These are phyloP conservation scores for Eristalis pertinax DNA, from an alignment of 2,888 invertebrate genomes.

Conservation along the genomic window DNA sequence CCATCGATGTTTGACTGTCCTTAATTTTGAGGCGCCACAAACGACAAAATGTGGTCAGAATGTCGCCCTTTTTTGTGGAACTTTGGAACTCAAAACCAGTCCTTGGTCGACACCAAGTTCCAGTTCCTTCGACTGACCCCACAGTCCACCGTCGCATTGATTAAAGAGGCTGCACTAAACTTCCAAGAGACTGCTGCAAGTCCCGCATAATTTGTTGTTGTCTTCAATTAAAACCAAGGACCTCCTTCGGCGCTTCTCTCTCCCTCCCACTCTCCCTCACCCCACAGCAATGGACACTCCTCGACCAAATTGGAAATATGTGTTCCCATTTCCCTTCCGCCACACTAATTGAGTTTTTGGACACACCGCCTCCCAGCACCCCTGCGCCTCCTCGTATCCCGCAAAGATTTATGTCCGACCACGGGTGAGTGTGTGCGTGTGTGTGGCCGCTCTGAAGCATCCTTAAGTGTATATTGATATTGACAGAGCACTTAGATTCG, in stretches of 20 bases:
- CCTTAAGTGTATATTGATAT: slow-evolving; percentile 66
- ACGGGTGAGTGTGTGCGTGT: background rate
- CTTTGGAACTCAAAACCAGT: too few relatives aligned
- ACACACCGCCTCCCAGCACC: background rate
- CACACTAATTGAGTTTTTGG: slow-evolving; percentile 62
- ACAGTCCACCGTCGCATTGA: slow-evolving; percentile 8
- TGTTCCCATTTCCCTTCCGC: slow-evolving; percentile 24
- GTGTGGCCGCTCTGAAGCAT: slow-evolving; percentile 14
- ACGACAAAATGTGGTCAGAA: too few relatives aligned
- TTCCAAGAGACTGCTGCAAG: slow-evolving; percentile 1
- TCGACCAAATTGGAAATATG: slow-evolving; percentile 45
- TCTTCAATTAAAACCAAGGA: slow-evolving; percentile 47
- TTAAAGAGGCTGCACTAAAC: slow-evolving; percentile 8
- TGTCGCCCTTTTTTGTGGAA: too few relatives aligned
- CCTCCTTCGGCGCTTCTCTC: slow-evolving; percentile 11
- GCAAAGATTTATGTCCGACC: slow-evolving; percentile 32
- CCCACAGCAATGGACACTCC: background rate
- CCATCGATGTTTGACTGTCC: too few relatives aligned
- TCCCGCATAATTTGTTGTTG: slow-evolving; percentile 40
- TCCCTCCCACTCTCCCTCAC: background rate
- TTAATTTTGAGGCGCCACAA: too few relatives aligned
- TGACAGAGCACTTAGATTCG: slow-evolving; percentile 68
- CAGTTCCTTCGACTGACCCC: background rate
- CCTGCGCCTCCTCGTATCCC: background rate
- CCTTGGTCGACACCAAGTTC: too few relatives aligned